These are phyloP conservation scores for Saguinus imperator DNA, from an alignment of 2,113 vertebrate species.

Conservation along the genomic window DNA sequence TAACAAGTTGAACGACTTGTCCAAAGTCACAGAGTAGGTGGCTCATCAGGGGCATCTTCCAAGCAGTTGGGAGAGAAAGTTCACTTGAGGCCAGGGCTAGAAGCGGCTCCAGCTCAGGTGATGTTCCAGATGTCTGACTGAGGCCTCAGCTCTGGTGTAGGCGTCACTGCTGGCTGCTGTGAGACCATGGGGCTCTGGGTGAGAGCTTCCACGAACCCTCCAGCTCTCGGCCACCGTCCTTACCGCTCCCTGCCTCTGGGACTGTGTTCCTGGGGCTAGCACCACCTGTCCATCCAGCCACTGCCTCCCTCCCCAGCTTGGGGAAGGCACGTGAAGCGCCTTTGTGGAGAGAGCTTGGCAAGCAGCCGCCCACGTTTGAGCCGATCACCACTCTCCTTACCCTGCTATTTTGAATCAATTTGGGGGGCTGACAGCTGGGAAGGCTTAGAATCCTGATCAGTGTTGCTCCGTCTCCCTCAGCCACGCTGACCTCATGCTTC, in stretches of 20 bases:
- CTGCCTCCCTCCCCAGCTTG: neutral
- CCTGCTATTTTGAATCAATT: conserved; percentile 50
- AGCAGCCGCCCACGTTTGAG: accelerated
- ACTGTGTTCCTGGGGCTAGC: neutral
- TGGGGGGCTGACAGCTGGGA: conserved; percentile 20
- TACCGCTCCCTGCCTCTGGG: neutral
- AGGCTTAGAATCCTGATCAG: conserved; percentile 2
- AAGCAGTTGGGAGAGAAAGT: neutral
- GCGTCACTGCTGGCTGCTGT: neutral
- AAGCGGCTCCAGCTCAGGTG: neutral
- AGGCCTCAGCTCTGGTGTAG: accelerated
- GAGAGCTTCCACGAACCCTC: neutral
- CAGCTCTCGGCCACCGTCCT: neutral
- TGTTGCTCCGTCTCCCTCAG: neutral
- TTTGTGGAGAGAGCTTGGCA: neutral
- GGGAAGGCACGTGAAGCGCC: neutral
- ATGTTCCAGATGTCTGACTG: accelerated
- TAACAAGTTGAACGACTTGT: neutral
- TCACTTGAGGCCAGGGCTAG: neutral
- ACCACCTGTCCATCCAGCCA: accelerated
- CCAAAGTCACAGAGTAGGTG: neutral
- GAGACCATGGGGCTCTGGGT: neutral
- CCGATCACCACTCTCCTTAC: accelerated
- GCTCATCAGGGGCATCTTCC: neutral
- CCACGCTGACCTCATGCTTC: neutral